Percentiles rank a stretch among this genome's conserved stretches.
phyloP scores from a whole-genome alignment of 1,140 invertebrate genomes.

The Sycophaga agraensis region DNA sequence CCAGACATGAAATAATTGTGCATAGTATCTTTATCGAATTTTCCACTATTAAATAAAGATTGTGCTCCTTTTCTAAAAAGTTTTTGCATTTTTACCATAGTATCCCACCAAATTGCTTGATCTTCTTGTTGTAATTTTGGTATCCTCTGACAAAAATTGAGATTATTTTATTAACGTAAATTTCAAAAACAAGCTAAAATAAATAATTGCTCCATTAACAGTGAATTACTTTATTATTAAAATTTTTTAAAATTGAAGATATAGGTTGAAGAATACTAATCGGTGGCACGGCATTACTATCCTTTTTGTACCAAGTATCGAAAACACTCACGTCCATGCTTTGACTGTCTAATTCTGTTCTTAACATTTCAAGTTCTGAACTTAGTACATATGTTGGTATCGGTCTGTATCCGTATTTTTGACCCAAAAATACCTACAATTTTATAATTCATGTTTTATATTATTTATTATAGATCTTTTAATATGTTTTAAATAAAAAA shows the following conservation, averaged over 20 bases:
- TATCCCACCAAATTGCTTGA: conserved; percentile 97
- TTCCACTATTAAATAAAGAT: conserved; percentile 79
- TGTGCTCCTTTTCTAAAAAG: conserved; percentile 87
- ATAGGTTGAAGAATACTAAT: conserved; percentile 95
- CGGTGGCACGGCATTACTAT: conserved; percentile 91
- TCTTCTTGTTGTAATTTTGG: conserved; percentile 95
- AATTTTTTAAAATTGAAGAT: conserved; percentile 94
- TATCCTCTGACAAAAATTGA: conserved; percentile 67
- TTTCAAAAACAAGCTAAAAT: background rate
- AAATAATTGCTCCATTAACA: background rate
- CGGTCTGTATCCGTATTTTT: conserved; percentile 97
- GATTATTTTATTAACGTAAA: no score
- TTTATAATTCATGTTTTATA: no score
- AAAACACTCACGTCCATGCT: conserved; percentile 82
- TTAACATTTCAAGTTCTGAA: conserved; percentile 86
- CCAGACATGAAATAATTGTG: conserved; percentile 99
- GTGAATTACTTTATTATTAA: conserved; percentile 90
- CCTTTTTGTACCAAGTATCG: conserved; percentile 95
- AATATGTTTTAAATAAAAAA: no score
- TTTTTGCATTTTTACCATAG: conserved; percentile 92
- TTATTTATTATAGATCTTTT: no score
- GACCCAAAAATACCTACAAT: conserved; percentile 85
- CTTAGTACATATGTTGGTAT: conserved; percentile 94
- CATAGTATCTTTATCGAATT: conserved; percentile 90
- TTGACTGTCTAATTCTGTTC: conserved; percentile 75